These are phyloP conservation scores for Neria commutata DNA, from an alignment of 2,888 invertebrate species.

Conservation along the genomic window DNA sequence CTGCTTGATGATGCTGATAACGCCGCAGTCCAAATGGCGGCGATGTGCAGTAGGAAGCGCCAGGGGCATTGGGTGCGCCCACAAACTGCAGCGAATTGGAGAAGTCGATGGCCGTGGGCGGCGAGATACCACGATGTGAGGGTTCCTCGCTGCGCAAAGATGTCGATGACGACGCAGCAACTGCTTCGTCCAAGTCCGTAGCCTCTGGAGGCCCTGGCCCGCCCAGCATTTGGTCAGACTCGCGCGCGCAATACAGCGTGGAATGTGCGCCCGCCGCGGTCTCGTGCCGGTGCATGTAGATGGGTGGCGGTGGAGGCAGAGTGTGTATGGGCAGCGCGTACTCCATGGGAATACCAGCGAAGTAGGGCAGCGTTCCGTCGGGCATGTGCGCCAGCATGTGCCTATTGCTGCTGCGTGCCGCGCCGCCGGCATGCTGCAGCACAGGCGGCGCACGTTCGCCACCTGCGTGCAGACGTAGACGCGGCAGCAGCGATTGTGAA, in stretches of 20 bases:
- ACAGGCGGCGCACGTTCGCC: slow-evolving; percentile 1
- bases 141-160: background rate
- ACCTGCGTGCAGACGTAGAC: slow-evolving; percentile 5
- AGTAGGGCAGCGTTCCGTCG: slow-evolving; percentile 43
- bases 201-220: too few species aligned
- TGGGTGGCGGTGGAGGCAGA: slow-evolving; percentile 4
- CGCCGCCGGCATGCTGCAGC: slow-evolving; percentile 1
- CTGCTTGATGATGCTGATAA: slow-evolving; percentile 46
- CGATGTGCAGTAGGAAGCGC: slow-evolving; percentile 57
- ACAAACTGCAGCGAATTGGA: slow-evolving; percentile 39
- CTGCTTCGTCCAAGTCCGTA: slow-evolving; percentile 6
- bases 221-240: too few species aligned
- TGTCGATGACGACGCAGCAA: slow-evolving; percentile 26
- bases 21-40: slow-evolving; percentile 49
- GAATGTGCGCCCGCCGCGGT: background rate
- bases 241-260: too few species aligned
- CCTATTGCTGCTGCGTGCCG: slow-evolving; percentile 22
- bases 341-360: slow-evolving; percentile 42
- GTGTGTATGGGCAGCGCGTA: background rate
- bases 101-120: slow-evolving; percentile 41
- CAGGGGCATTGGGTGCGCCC: slow-evolving; percentile 45
- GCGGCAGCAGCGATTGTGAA: slow-evolving; percentile 5
- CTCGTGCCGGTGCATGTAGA: slow-evolving; percentile 18
- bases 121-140: slow-evolving; percentile 1
- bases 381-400: slow-evolving; percentile 17